These are phyloP conservation scores for Mystacides longicornis DNA, from an alignment of 2,888 invertebrate species.

Conservation along the genomic window DNA sequence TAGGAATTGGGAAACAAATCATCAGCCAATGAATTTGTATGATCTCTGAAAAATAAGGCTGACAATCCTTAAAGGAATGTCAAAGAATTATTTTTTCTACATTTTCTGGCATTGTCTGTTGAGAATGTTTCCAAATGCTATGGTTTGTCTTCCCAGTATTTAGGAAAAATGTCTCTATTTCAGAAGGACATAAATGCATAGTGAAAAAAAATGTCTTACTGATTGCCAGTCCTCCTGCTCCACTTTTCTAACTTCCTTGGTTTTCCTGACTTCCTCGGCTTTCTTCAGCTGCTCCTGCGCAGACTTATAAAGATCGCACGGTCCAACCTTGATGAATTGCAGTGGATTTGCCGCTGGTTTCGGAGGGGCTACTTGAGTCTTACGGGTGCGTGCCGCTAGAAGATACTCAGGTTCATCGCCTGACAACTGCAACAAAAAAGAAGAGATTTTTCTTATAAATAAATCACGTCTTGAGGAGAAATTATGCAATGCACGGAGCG, in stretches of 20 bases:
- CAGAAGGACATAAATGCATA: too few relatives aligned
- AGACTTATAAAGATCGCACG: constrained; percentile 77
- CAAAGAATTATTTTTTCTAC: too few relatives aligned
- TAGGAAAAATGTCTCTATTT: too few relatives aligned
- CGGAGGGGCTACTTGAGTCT: constrained; percentile 66
- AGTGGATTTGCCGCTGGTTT: constrained; percentile 82
- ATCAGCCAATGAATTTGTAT: too few relatives aligned
- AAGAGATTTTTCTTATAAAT: not conserved
- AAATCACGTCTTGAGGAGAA: not conserved
- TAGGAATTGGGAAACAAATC: too few relatives aligned
- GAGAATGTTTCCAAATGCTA: too few relatives aligned
- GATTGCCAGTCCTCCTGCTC: constrained; percentile 89
- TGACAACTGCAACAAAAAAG: constrained; percentile 27
- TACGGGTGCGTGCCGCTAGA: constrained; percentile 45
- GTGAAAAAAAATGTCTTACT: too few relatives aligned
- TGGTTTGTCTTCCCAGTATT: too few relatives aligned
- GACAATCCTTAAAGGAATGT: too few relatives aligned
- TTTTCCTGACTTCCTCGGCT: constrained; percentile 77
- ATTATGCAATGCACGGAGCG: too few relatives aligned
- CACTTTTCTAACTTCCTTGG: constrained; percentile 71
- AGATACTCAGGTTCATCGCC: constrained; percentile 48
- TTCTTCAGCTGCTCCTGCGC: constrained; percentile 80
- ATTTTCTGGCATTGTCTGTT: too few relatives aligned
- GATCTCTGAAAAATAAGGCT: too few relatives aligned
- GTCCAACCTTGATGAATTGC: constrained; percentile 83